phyloP scores from a whole-genome alignment of 2,113 vertebrate species.

The Casuarius casuarius region DNA sequence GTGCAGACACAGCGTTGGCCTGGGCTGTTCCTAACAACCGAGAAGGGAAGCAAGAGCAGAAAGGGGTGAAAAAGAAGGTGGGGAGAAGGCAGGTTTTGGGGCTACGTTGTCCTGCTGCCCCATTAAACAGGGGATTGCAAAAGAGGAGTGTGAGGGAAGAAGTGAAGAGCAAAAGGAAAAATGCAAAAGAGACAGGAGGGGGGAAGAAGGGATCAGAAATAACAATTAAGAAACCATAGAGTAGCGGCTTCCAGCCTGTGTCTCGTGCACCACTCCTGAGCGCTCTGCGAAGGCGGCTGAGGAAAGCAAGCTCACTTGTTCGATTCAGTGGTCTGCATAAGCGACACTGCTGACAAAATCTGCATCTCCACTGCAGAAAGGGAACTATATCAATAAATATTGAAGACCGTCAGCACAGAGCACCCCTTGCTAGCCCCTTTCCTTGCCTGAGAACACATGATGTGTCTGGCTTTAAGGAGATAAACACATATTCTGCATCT shows the following conservation, averaged over 20 bases:
- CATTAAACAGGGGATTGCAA: neutral
- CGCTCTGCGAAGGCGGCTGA: neutral
- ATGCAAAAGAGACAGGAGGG: neutral
- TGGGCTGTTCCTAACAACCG: neutral
- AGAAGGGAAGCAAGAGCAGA: neutral
- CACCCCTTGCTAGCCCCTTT: neutral
- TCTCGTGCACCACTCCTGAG: neutral
- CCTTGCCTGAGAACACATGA: neutral
- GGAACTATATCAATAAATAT: fast-evolving
- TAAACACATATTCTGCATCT: too few relatives aligned
- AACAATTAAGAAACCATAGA: neutral
- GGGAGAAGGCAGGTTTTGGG: neutral
- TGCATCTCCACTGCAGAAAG: neutral
- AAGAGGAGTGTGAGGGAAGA: neutral
- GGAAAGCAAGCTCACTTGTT: neutral
- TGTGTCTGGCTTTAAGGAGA: neutral
- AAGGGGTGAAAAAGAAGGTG: neutral
- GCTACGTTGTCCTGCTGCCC: neutral
- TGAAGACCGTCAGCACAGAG: neutral
- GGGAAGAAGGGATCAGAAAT: neutral
- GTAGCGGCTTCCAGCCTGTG: neutral
- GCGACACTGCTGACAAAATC: neutral
- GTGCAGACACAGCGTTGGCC: neutral
- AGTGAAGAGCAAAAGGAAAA: neutral
- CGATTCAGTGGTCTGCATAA: neutral